Evolutionary conservation across 2,888 invertebrate genomes (phyloP).

Genomic region (Drosophila kanekoi): DNA sequence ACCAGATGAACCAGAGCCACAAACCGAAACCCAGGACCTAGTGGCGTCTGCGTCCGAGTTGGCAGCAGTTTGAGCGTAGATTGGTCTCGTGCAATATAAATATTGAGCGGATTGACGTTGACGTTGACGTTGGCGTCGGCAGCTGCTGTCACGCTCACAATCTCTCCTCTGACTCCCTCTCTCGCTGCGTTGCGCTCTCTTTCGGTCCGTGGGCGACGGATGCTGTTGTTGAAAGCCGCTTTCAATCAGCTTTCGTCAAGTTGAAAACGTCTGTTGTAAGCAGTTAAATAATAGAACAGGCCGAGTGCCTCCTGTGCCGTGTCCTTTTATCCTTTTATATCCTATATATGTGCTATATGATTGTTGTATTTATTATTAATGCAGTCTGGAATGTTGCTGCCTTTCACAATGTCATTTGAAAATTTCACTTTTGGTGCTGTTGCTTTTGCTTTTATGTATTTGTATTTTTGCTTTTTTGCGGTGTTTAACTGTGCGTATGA

Average conservation of each 20-base stretch:
- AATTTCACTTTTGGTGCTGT: constrained; percentile 54
- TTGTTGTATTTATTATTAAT: constrained; percentile 65
- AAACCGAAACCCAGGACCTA: constrained; percentile 39
- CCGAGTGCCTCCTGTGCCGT: constrained; percentile 39
- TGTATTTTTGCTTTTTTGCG: constrained; percentile 27
- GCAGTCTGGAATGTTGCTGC: constrained; percentile 50
- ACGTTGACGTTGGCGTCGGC: constrained; percentile 58
- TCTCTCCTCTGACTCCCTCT: constrained; percentile 3
- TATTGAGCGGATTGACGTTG: constrained; percentile 75
- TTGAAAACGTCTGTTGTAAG: constrained; percentile 71
- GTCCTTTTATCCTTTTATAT: constrained; percentile 46
- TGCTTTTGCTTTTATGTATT: constrained; percentile 31
- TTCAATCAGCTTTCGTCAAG: constrained; percentile 75
- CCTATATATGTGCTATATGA: constrained; percentile 50
- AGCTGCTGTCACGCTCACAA: constrained; percentile 21
- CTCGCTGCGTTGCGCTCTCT: constrained; percentile 13
- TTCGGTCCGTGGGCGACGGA: constrained; percentile 14
- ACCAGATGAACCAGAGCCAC: constrained; percentile 57
- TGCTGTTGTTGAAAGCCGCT: constrained; percentile 74
- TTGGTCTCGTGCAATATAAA: constrained; percentile 67
- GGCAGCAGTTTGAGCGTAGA: constrained; percentile 35
- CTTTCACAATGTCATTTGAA: constrained; percentile 43
- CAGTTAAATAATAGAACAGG: constrained; percentile 77
- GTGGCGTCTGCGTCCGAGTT: constrained; percentile 56
- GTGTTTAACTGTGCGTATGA: constrained; percentile 67